Base-by-base conservation (phyloP, 2,113 vertebrate species). In the Potamarius usumacintae region DNA sequence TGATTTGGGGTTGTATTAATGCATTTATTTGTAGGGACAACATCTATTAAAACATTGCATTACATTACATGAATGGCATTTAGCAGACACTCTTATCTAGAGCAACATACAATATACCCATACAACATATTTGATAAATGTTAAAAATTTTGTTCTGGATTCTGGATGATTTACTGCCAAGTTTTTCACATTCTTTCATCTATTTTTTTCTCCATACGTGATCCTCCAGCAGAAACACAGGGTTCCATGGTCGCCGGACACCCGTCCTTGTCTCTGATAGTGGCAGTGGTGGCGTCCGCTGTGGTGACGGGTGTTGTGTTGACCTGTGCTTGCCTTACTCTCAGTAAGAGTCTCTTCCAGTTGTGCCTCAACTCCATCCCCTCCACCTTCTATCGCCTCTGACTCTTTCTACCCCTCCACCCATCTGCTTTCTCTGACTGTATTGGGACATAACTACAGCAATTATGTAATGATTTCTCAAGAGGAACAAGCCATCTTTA, bases 301-400 rank as follows among this genome's bases (percentile, higher is more conserved):
- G 89, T 96, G 7, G 94, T 96, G 25, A 96, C 95, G 50, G 95
- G 96, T 88, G 89, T 95, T 25, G 93, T 95, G 5, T 94, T 98
- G 86, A 94, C 96, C 92, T 97, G 96, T 85, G 92, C 96, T 85
- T 94, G 95, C 92, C 90, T 98, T 52, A 95, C 95, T 85, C 95
- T 98, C 92, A 95, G 97, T 98, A 97, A 96, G 97, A 96, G 91
- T 94, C 89, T 95, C 89, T 86, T 95, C 85, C 93, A 94, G 74
- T 92, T 93, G 90, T 95, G 94, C 92, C 91, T 87, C 50, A 91
- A 92, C 91, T 94, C 93, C 88, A 91, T 94, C 85, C 94, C 95
- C 0, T 83, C 93, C 91, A 93, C 94, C 82, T 96, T 96, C 91
- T 94, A 95, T 86, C 93, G 94, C 85, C 94, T 96, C 90, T 96